A percentile compares a stretch with the other conserved stretches of the same genome.
Conservation (phyloP, 2,797 vertebrate genomes). For the Vespertilio murinus region DNA sequence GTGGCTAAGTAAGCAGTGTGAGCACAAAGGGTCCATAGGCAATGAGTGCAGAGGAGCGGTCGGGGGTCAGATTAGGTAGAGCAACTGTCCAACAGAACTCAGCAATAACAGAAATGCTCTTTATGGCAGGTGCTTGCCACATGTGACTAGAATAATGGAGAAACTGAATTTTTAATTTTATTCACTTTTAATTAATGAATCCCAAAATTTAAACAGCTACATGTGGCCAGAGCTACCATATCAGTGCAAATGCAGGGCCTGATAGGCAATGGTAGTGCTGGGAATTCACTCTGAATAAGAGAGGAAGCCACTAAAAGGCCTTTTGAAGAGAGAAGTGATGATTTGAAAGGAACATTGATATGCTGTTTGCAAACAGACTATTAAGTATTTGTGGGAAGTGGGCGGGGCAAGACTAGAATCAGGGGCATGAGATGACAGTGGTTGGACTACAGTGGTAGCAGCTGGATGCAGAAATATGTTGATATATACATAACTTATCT, state of each 20-base stretch:
- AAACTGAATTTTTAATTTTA: neutral
- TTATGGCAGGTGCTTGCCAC: neutral
- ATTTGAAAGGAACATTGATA: neutral
- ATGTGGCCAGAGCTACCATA: neutral
- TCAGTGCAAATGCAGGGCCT: neutral
- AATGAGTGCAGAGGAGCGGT: neutral
- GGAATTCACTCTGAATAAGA: neutral
- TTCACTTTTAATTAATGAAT: neutral
- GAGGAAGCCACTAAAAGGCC: neutral
- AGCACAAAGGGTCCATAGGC: neutral
- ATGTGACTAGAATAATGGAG: neutral
- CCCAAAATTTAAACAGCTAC: constrained; percentile 1
- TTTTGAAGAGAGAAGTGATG: neutral
- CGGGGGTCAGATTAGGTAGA: neutral
- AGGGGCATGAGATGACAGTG: neutral
- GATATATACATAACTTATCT: neutral
- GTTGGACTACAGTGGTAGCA: neutral
- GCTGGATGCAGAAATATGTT: neutral
- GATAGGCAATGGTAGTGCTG: neutral
- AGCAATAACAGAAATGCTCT: neutral
- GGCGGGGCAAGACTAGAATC: neutral
- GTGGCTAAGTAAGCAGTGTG: neutral
- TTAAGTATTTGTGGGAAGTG: neutral
- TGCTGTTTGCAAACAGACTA: neutral
- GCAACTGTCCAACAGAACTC: neutral